A percentile compares a stretch with the other conserved stretches of the same genome.
These are phyloP conservation scores for Epinephelus awoara DNA, from an alignment of 2,797 vertebrate species.

Conservation along the genomic window DNA sequence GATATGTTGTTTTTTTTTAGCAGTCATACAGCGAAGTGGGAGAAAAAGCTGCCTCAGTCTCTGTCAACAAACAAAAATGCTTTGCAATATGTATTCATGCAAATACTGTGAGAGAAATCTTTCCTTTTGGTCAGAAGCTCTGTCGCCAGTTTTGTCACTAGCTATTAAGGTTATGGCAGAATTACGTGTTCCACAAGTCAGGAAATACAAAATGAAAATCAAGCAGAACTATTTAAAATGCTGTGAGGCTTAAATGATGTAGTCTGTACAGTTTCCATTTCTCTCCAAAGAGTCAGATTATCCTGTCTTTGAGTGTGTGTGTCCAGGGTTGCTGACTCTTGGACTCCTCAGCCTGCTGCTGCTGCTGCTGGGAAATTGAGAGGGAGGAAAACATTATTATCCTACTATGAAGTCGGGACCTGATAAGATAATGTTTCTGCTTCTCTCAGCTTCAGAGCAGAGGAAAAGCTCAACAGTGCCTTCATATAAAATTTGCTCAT, in stretches of 20 bases:
- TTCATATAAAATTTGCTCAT: neutral
- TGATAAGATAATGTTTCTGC: constrained; percentile 21
- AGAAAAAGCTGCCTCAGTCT: constrained; percentile 20
- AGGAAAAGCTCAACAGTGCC: neutral
- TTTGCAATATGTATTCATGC: constrained; percentile 6
- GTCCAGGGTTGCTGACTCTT: constrained; percentile 37
- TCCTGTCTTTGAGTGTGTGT: constrained; percentile 20
- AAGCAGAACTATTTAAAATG: constrained; percentile 24
- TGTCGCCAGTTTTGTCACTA: neutral
- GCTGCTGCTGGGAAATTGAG: constrained; percentile 8
- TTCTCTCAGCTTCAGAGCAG: constrained; percentile 14
- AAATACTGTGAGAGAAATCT: neutral
- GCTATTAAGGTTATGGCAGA: constrained; percentile 27
- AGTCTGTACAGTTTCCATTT: constrained; percentile 13
- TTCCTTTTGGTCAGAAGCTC: constrained; percentile 6
- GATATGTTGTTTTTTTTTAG: constrained; percentile 9
- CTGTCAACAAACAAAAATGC: constrained; percentile 10
- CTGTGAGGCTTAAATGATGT: constrained; percentile 21
- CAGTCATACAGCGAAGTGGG: neutral
- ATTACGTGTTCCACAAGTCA: constrained; percentile 29
- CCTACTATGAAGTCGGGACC: neutral
- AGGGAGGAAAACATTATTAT: constrained; percentile 3
- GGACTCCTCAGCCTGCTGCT: constrained; percentile 18
- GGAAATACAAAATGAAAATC: constrained; percentile 45
- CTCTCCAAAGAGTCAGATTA: constrained; percentile 35